phyloP scores from a whole-genome alignment of 2,888 invertebrate species.

The Xestia ashworthii region DNA sequence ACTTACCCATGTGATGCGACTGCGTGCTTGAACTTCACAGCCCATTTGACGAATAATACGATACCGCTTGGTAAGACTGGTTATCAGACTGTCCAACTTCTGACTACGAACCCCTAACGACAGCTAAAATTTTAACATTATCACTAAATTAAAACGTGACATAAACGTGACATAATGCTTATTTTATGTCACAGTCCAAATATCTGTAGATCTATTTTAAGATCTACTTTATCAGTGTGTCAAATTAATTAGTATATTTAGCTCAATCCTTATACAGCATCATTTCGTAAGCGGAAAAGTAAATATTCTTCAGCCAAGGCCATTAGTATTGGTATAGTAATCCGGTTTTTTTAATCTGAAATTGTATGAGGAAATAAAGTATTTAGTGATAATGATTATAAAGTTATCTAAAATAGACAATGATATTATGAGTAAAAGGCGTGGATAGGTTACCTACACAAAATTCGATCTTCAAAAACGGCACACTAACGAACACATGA shows the following conservation, averaged over 20 bases:
- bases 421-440: too few species aligned
- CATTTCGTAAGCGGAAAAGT: conserved; percentile 13
- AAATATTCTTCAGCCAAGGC: conserved; percentile 23
- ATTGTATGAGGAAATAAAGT: not conserved
- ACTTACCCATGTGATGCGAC: too few species aligned
- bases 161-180: not conserved
- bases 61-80: not conserved
- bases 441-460: too few species aligned
- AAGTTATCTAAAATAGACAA: not conserved
- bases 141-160: not conserved
- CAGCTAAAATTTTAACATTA: not conserved
- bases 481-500: too few species aligned
- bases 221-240: conserved; percentile 16
- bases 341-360: conserved; percentile 17
- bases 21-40: too few species aligned
- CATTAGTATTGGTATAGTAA: not conserved
- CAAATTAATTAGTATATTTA: conserved; percentile 40
- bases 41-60: not conserved
- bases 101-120: not conserved
- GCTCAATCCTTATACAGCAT: conserved; percentile 30
- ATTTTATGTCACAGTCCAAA: not conserved
- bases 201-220: conserved; percentile 1
- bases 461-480: too few species aligned
- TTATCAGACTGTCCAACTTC: not conserved
- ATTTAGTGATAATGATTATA: not conserved